Evolutionary conservation across 2,888 invertebrate species (phyloP), one percentile per base, ranked within the genome.

Genomic region (Bombylius discolor): DNA sequence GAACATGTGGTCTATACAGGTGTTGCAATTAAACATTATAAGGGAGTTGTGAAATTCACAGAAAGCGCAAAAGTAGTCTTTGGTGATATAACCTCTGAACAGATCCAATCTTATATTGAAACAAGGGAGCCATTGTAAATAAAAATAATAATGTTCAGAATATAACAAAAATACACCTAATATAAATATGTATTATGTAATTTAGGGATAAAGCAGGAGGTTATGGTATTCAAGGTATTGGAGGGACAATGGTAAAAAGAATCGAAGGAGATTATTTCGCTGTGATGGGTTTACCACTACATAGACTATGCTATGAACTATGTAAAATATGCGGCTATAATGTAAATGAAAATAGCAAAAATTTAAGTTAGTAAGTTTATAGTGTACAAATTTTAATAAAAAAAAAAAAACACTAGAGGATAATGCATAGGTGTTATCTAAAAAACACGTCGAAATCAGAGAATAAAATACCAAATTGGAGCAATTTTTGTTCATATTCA

Each of bases 91-190:
- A 78, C 83, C 5, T 76, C 81, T 4, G 81, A 84, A 51, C 84
- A 92, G 66, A 91, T 98, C 60, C 72, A 79, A 58, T 82, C 81
- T 0, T 98, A 98, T 70, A 83, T 97, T 39, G 83, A 83, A 59
- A 88, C 92, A 4, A 89, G 89, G 52, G 92, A 97, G 76, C 89
- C 95, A 5, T 79, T 95, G 94, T 95, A 75, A 79, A 81, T 23
- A 23, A 23, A 75, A 79, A 81, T 23, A 23, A 23, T 23, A 6
- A n/a, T 6, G 6, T 42, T 39, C 31, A 7, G 56, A 52, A 51
- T 31, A 47, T 4, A 12, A 1, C 1, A 23, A 23, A 23, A 23
- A 23, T 23, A n/a, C n/a, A n/a, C n/a, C n/a, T n/a, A 23, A 23
- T 23, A 23, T 23, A 23, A 23, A 23, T 23, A n/a, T n/a, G n/a